Conservation (phyloP, 2,113 vertebrate species). For the human region DNA sequence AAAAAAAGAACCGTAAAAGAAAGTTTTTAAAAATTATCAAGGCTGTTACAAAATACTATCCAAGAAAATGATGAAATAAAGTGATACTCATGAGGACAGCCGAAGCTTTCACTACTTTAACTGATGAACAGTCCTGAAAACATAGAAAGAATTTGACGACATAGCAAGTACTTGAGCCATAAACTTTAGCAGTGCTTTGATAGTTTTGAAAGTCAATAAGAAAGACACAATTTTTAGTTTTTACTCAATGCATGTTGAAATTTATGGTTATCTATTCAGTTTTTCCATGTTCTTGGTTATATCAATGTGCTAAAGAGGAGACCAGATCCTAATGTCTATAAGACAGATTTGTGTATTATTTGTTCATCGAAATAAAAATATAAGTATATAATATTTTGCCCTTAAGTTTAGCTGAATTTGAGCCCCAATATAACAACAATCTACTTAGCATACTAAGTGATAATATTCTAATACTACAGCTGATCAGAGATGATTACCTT, state of each 20-base stretch:
- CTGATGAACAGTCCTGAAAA: constrained; percentile 91
- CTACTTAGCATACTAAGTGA: constrained; percentile 90
- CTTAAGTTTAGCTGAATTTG: constrained; percentile 88
- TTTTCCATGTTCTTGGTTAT: constrained; percentile 92
- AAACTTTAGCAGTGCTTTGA: constrained; percentile 90
- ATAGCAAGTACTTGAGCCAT: constrained; percentile 91
- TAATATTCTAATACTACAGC: constrained; percentile 91
- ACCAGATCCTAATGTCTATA: constrained; percentile 93
- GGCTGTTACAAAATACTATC: neutral
- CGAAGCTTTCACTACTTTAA: constrained; percentile 83
- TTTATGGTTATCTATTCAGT: constrained; percentile 94
- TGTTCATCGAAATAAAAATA: constrained; percentile 92
- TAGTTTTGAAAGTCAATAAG: constrained; percentile 92
- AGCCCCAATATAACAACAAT: constrained; percentile 93
- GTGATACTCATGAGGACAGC: neutral
- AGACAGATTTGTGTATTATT: constrained; percentile 93
- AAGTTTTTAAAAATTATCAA: neutral
- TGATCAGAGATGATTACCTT: constrained; percentile 93
- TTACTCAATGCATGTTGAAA: constrained; percentile 91
- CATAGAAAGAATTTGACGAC: constrained; percentile 91
- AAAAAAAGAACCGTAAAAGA: neutral
- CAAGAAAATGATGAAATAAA: neutral
- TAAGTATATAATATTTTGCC: constrained; percentile 86
- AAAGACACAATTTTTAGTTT: constrained; percentile 91
- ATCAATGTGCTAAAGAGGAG: constrained; percentile 91